phyloP scores from a whole-genome alignment of 2,113 vertebrate species.

The Xiphophorus couchianus region DNA sequence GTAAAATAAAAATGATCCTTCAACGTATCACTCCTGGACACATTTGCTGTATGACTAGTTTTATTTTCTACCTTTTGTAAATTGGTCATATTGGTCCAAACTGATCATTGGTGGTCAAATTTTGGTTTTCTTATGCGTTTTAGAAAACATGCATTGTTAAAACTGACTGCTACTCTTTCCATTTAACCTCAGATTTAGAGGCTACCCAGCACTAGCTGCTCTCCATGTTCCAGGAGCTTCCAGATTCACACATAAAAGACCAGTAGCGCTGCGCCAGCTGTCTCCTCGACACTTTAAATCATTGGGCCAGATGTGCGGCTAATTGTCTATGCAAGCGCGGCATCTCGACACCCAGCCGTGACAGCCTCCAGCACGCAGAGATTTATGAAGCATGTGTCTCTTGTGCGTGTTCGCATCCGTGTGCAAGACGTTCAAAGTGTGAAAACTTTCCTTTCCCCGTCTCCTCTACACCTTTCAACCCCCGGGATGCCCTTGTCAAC shows the following conservation, averaged over 20 bases:
- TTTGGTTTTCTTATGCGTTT: neutral
- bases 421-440: neutral
- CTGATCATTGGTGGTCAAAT: neutral
- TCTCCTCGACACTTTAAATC: conserved; percentile 45
- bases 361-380: conserved; percentile 49
- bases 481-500: conserved; percentile 19
- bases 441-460: conserved; percentile 5
- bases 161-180: conserved; percentile 24
- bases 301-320: conserved; percentile 66
- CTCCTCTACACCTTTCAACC: conserved; percentile 11
- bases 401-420: conserved; percentile 25
- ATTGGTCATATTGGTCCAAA: neutral
- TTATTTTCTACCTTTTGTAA: neutral
- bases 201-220: conserved; percentile 15
- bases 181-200: conserved; percentile 24
- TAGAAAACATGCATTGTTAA: neutral
- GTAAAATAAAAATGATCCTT: too few species aligned
- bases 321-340: conserved; percentile 55
- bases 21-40: too few species aligned
- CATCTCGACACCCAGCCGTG: conserved; percentile 29
- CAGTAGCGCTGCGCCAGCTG: conserved; percentile 47
- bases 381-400: conserved; percentile 53
- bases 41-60: too few species aligned
- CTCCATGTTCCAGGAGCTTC: conserved; percentile 20
- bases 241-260: conserved; percentile 54